These are phyloP conservation scores for Gila orcuttii DNA, from an alignment of 2,113 vertebrate species.

Conservation along the genomic window DNA sequence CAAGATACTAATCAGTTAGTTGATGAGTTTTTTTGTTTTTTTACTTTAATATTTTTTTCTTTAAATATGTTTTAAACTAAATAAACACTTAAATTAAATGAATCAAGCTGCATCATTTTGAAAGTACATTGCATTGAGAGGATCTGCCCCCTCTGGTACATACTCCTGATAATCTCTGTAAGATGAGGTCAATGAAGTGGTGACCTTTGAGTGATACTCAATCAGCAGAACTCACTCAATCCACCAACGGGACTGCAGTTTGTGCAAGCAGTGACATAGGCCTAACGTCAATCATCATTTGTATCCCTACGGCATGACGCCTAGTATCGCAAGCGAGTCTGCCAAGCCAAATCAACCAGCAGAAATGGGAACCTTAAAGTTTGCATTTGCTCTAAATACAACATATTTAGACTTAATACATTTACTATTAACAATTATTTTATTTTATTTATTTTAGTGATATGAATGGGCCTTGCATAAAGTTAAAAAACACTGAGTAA, in stretches of 20 bases:
- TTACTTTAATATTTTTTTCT: neutral
- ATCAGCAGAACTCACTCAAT: neutral
- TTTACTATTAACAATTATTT: neutral
- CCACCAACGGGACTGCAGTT: neutral
- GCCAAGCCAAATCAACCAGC: neutral
- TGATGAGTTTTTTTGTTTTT: neutral
- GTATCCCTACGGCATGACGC: neutral
- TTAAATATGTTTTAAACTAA: neutral
- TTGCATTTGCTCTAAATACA: neutral
- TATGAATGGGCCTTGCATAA: neutral
- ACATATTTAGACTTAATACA: neutral
- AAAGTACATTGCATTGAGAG: neutral
- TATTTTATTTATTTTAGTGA: neutral
- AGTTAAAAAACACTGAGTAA: neutral
- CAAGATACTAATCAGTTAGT: neutral
- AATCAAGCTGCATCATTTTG: neutral
- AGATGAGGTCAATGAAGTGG: neutral
- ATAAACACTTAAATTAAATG: neutral
- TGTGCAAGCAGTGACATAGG: neutral
- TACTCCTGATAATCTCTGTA: neutral
- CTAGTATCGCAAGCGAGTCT: neutral
- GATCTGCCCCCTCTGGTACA: neutral
- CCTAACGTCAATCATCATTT: conserved; percentile 15
- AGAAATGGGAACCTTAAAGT: neutral
- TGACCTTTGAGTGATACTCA: neutral